phyloP scores from a whole-genome alignment of 1,140 invertebrate genomes.

The Lordiphosa collinella region DNA sequence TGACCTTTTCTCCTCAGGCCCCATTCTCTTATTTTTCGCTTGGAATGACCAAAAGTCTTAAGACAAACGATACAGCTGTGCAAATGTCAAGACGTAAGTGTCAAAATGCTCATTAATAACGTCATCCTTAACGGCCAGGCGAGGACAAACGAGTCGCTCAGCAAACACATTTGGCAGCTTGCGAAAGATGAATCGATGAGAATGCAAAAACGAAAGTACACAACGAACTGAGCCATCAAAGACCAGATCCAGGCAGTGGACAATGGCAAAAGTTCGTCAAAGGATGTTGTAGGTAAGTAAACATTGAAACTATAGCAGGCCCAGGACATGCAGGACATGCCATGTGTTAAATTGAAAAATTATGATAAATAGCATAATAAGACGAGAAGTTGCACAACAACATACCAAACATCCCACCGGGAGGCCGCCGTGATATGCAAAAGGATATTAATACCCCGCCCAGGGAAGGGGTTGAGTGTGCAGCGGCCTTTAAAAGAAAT shows the following conservation, averaged over 20 bases:
- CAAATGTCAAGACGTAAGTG: conserved; percentile 78
- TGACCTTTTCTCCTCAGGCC: conserved; percentile 42
- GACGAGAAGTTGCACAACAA: conserved; percentile 51
- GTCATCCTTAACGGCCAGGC: conserved; percentile 44
- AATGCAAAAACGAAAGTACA: conserved; percentile 71
- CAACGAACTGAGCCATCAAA: conserved; percentile 57
- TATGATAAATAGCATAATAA: conserved; percentile 78
- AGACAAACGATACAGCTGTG: conserved; percentile 71
- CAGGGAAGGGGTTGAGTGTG: conserved; percentile 58
- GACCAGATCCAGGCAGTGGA: conserved; percentile 43
- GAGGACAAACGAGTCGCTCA: conserved; percentile 23
- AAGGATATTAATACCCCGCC: conserved; percentile 50
- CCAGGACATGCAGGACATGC: conserved; percentile 17
- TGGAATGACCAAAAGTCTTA: conserved; percentile 52
- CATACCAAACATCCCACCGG: conserved; percentile 52
- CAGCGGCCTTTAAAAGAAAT: conserved; percentile 63
- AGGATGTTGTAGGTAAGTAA: conserved; percentile 73
- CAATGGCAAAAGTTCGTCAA: conserved; percentile 70
- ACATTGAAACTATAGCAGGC: conserved; percentile 56
- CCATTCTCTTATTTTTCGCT: conserved; percentile 19
- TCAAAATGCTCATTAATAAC: conserved; percentile 79
- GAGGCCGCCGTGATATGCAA: conserved; percentile 48
- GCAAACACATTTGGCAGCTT: conserved; percentile 52
- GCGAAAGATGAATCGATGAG: conserved; percentile 63
- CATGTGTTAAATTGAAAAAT: conserved; percentile 78